Conservation (phyloP, 2,888 invertebrate genomes). For the Heteromurus nitidus region DNA sequence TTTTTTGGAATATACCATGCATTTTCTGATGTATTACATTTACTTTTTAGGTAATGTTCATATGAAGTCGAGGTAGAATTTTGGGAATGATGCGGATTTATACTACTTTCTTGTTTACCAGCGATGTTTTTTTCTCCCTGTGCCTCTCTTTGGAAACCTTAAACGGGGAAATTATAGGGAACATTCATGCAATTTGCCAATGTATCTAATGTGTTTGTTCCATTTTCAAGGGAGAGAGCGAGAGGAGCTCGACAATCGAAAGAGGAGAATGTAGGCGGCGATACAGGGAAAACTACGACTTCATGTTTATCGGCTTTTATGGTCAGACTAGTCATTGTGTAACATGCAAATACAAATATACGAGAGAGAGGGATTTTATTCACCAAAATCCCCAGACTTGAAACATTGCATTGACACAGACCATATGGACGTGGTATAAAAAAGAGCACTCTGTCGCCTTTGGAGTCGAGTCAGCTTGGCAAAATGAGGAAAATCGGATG, state of each 20-base stretch:
- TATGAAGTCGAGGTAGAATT: conserved; percentile 13
- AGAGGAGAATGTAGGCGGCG: not conserved
- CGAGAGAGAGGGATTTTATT: conserved; percentile 6
- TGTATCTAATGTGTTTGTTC: conserved; percentile 23
- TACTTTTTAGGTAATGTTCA: not conserved
- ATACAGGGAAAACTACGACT: not conserved
- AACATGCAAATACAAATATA: conserved; percentile 32
- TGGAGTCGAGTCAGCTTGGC: not conserved
- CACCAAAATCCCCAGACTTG: not conserved
- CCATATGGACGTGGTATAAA: conserved; percentile 7
- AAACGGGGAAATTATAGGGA: conserved; percentile 41
- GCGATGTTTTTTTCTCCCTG: conserved; percentile 8
- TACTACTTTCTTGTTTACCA: conserved; percentile 35
- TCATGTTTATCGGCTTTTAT: conserved; percentile 34
- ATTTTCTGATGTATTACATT: not conserved
- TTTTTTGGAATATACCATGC: not conserved
- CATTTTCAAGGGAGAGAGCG: too few species aligned
- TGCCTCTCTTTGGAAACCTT: not conserved
- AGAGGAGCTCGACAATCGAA: too few species aligned
- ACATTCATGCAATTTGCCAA: conserved; percentile 28
- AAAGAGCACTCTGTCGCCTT: not conserved
- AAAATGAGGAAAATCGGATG: conserved; percentile 3
- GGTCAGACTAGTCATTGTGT: conserved; percentile 32
- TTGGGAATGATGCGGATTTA: conserved; percentile 22
- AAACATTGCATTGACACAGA: not conserved